A percentile compares a stretch with the other conserved stretches of the same genome.
phyloP scores from a whole-genome alignment of 2,888 invertebrate species.

The Dioctria linearis region DNA sequence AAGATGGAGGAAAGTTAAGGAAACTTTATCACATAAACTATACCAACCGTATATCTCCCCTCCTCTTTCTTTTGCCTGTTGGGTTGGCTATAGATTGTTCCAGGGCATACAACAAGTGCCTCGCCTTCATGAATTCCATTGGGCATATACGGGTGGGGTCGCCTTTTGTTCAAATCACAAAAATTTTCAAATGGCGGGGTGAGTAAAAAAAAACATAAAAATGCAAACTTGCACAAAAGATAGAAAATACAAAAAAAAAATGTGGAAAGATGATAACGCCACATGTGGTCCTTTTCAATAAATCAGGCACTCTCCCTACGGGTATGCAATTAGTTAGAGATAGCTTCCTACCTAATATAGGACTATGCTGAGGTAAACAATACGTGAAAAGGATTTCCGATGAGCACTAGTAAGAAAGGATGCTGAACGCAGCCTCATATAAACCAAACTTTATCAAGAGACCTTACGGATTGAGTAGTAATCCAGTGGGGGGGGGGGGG shows the following conservation, averaged over 20 bases:
- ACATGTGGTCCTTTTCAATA: constrained; percentile 23
- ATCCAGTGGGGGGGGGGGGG: neutral
- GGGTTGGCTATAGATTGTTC: too few species aligned
- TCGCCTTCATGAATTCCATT: too few species aligned
- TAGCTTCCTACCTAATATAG: neutral
- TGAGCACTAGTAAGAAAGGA: neutral
- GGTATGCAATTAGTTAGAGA: constrained; percentile 23
- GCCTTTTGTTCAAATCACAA: too few species aligned
- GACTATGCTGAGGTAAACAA: constrained; percentile 17
- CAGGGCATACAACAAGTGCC: too few species aligned
- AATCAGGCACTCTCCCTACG: neutral
- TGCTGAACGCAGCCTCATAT: constrained; percentile 19
- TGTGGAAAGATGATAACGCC: neutral
- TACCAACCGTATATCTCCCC: neutral
- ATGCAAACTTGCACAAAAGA: neutral
- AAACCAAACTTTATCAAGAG: constrained; percentile 20
- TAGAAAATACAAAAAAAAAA: neutral
- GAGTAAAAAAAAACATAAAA: neutral
- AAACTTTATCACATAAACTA: constrained; percentile 11
- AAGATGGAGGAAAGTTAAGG: neutral
- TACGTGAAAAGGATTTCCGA: neutral
- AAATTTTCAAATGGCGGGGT: neutral
- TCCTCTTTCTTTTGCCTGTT: neutral
- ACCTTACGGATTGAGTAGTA: neutral
- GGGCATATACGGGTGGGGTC: too few species aligned